phyloP scores from a whole-genome alignment of 2,113 vertebrate species.

The Ardeotis arabs region DNA sequence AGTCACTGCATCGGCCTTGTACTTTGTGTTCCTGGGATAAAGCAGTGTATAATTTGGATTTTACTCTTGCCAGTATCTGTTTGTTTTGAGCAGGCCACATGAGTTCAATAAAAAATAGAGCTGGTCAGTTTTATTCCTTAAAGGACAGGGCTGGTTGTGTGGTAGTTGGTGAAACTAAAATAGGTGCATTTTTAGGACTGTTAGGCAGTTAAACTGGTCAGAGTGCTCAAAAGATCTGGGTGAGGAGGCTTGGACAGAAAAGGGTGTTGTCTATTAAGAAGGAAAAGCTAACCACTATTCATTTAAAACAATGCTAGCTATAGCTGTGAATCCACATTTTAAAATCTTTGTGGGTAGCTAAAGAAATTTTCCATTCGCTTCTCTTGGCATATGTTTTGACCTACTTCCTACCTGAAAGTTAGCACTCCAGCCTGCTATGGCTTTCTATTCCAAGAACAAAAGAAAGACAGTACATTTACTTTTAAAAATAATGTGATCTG shows the following conservation, averaged over 20 bases:
- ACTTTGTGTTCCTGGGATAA: constrained; percentile 63
- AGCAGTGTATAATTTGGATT: constrained; percentile 64
- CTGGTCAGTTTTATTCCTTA: constrained; percentile 43
- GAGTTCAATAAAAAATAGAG: constrained; percentile 52
- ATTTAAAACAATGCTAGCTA: constrained; percentile 2
- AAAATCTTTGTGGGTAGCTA: not conserved
- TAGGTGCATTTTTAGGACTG: constrained; percentile 13
- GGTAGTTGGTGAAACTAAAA: not conserved
- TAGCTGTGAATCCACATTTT: constrained; percentile 15
- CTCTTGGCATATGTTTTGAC: not conserved
- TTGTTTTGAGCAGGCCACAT: constrained; percentile 49
- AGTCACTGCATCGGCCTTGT: constrained; percentile 52
- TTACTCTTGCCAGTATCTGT: constrained; percentile 65
- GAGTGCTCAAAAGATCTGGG: not conserved
- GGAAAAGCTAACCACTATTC: constrained; percentile 18
- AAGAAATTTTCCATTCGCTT: constrained; percentile 1
- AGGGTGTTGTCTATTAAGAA: constrained; percentile 24
- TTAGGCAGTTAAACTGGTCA: constrained; percentile 17
- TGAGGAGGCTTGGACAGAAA: constrained; percentile 15
- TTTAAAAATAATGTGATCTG: not conserved
- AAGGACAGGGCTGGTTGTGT: not conserved
- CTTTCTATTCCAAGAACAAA: not conserved
- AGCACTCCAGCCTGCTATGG: not conserved
- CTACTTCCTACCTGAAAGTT: constrained; percentile 5
- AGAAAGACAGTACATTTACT: not conserved